Percentiles rank a stretch among this genome's conserved stretches.
Evolutionary conservation across 2,113 vertebrate species (phyloP).

Genomic region (Anser cygnoides): DNA sequence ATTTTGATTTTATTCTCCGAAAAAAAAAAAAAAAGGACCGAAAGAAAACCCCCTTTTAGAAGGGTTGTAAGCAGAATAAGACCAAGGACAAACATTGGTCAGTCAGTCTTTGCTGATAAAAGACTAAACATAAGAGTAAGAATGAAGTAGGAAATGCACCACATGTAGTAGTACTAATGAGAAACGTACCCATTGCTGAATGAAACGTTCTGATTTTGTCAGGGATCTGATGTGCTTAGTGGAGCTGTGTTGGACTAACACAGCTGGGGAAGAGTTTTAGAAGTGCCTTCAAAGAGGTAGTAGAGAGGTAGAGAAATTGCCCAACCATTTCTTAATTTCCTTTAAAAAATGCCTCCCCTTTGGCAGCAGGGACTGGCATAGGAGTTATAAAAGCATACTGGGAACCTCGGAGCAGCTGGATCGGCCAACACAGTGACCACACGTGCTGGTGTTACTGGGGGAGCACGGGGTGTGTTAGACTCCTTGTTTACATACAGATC

Average conservation of each 20-base stretch:
- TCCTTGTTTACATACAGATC: neutral
- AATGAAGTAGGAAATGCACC: neutral
- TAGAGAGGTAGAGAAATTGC: neutral
- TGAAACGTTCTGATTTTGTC: neutral
- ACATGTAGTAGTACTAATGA: neutral
- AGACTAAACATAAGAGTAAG: neutral
- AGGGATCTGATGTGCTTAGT: neutral
- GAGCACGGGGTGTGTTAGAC: neutral
- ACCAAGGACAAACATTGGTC: neutral
- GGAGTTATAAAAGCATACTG: neutral
- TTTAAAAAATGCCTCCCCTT: neutral
- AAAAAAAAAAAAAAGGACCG: neutral
- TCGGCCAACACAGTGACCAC: neutral
- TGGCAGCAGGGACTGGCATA: neutral
- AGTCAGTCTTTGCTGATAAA: neutral
- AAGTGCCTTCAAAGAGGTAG: neutral
- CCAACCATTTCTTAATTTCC: neutral
- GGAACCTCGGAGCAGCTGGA: neutral
- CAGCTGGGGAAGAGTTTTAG: neutral
- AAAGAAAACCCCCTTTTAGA: neutral
- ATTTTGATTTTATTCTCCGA: neutral
- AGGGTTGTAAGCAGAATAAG: neutral
- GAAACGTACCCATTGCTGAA: neutral
- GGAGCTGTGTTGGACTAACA: neutral
- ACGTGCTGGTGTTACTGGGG: neutral